Conservation (phyloP, 2,113 vertebrate genomes). For the Elachura formosa region DNA sequence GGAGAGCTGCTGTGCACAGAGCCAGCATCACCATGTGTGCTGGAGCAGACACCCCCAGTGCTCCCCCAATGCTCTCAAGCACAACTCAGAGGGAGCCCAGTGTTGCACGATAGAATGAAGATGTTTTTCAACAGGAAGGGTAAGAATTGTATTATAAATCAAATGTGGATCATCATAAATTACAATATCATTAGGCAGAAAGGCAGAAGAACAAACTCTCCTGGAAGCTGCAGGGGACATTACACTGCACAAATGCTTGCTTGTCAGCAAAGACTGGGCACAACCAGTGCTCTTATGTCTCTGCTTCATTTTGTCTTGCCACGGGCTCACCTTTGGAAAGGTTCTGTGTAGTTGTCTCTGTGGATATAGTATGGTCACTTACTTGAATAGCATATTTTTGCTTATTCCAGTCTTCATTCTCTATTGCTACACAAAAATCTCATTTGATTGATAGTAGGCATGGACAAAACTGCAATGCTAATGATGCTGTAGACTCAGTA, state of each 20-base stretch:
- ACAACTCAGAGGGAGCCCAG: background rate
- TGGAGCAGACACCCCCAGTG: background rate
- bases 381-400: background rate
- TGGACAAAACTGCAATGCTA: background rate
- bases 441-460: background rate
- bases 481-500: background rate
- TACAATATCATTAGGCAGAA: background rate
- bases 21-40: fast-evolving
- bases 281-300: fast-evolving
- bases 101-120: background rate
- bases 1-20: background rate
- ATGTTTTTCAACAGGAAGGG: background rate
- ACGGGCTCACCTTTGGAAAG: background rate
- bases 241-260: background rate
- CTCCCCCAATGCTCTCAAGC: fast-evolving
- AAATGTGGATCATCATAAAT: background rate
- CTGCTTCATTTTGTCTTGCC: background rate
- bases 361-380: background rate
- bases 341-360: background rate
- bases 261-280: background rate
- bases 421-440: background rate
- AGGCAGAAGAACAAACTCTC: background rate
- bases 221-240: background rate
- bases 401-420: background rate
- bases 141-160: background rate